Conservation (phyloP, 2,113 vertebrate genomes). For the Triplophysa tibetana region DNA sequence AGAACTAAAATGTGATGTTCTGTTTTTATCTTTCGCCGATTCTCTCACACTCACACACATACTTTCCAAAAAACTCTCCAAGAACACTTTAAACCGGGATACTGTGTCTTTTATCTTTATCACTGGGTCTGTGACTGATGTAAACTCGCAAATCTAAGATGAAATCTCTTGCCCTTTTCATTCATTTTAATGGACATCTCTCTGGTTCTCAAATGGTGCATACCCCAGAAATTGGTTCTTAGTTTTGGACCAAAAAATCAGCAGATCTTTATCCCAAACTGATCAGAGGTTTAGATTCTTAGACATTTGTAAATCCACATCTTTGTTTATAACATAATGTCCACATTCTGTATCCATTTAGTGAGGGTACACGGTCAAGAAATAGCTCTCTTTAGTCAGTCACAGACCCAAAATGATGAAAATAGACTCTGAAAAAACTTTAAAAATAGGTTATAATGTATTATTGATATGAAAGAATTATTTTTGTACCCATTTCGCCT, state of each 20-base stretch:
- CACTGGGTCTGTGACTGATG: slow-evolving; percentile 41
- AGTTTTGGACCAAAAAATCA: background rate
- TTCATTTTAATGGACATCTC: slow-evolving; percentile 31
- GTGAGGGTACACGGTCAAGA: too few relatives aligned
- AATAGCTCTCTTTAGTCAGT: too few relatives aligned
- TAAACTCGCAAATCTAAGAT: slow-evolving; percentile 34
- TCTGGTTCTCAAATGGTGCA: slow-evolving; percentile 24
- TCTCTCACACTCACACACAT: background rate
- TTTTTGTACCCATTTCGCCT: too few relatives aligned
- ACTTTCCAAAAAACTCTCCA: background rate
- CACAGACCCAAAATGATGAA: too few relatives aligned
- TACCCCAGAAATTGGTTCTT: background rate
- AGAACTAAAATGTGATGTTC: slow-evolving; percentile 23
- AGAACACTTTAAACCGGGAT: background rate
- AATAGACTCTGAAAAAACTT: too few relatives aligned
- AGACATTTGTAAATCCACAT: too few relatives aligned
- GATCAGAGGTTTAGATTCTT: background rate
- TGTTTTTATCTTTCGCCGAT: slow-evolving; percentile 22
- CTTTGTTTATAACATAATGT: too few relatives aligned
- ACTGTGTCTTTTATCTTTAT: slow-evolving; percentile 28
- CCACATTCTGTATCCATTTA: too few relatives aligned
- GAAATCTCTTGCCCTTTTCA: slow-evolving; percentile 46
- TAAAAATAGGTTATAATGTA: too few relatives aligned
- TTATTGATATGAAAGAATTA: too few relatives aligned
- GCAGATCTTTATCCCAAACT: background rate